phyloP scores from a whole-genome alignment of 1,140 invertebrate species.

The Apis mellifera region DNA sequence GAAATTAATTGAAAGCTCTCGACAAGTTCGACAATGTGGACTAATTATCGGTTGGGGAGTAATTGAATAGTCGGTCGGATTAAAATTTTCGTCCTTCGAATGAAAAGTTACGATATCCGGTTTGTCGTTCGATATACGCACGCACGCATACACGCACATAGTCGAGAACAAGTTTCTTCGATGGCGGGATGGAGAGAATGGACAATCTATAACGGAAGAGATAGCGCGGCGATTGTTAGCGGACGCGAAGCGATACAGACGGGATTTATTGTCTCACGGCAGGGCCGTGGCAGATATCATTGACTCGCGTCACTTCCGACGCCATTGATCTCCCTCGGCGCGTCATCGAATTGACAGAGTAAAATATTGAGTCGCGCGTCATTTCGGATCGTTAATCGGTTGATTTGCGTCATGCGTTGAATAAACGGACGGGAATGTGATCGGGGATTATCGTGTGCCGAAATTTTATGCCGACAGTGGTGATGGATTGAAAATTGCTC shows the following conservation, averaged over 20 bases:
- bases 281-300: conserved; percentile 32
- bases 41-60: conserved; percentile 13
- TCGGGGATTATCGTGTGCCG: background rate
- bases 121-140: background rate
- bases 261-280: conserved; percentile 34
- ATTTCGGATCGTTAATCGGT: conserved; percentile 33
- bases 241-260: background rate
- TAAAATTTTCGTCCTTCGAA: background rate
- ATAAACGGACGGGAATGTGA: conserved; percentile 2
- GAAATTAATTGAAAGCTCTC: conserved; percentile 15
- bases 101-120: background rate
- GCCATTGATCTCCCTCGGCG: conserved; percentile 19
- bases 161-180: background rate
- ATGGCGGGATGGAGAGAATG: background rate
- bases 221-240: conserved; percentile 18
- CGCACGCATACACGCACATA: background rate
- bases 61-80: background rate
- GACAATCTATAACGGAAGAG: conserved; percentile 4
- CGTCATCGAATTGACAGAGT: conserved; percentile 42
- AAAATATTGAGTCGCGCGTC: conserved; percentile 32
- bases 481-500: background rate
- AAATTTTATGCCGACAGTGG: background rate
- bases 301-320: conserved; percentile 30
- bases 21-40: conserved; percentile 8
- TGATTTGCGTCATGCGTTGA: conserved; percentile 22